Evolutionary conservation across 2,888 invertebrate species (phyloP).

Genomic region (Atethmia centrago): DNA sequence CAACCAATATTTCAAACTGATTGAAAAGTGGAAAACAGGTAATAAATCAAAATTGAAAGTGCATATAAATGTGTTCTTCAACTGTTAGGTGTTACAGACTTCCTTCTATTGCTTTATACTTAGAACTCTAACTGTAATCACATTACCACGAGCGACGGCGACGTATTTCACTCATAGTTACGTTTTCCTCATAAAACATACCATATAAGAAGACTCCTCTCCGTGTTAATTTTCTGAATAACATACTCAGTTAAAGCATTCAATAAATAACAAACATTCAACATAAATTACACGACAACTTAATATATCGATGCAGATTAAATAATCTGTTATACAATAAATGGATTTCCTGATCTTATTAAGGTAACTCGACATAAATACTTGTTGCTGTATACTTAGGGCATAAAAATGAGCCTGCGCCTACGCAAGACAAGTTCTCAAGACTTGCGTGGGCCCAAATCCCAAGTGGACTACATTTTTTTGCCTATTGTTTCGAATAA

Average conservation of each 20-base stretch:
- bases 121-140: background rate
- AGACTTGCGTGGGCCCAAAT: slow-evolving; percentile 47
- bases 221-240: slow-evolving; percentile 7
- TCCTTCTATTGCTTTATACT: background rate
- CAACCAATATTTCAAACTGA: background rate
- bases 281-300: slow-evolving; percentile 24
- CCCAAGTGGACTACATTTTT: slow-evolving; percentile 51
- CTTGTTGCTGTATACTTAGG: slow-evolving; percentile 39
- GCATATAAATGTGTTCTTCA: background rate
- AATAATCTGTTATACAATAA: slow-evolving; percentile 49
- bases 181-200: slow-evolving; percentile 28
- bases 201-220: background rate
- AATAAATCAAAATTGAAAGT: background rate
- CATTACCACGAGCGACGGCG: background rate
- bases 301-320: slow-evolving; percentile 40
- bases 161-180: background rate
- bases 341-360: slow-evolving; percentile 62
- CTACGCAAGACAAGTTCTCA: slow-evolving; percentile 45
- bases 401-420: slow-evolving; percentile 54
- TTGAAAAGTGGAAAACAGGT: background rate
- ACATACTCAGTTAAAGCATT: background rate
- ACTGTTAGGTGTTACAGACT: background rate
- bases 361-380: slow-evolving; percentile 61
- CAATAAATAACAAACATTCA: slow-evolving; percentile 21
- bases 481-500: slow-evolving; percentile 49